Evolutionary conservation across 2,888 invertebrate species (phyloP).

Genomic region (Merodon equestris): DNA sequence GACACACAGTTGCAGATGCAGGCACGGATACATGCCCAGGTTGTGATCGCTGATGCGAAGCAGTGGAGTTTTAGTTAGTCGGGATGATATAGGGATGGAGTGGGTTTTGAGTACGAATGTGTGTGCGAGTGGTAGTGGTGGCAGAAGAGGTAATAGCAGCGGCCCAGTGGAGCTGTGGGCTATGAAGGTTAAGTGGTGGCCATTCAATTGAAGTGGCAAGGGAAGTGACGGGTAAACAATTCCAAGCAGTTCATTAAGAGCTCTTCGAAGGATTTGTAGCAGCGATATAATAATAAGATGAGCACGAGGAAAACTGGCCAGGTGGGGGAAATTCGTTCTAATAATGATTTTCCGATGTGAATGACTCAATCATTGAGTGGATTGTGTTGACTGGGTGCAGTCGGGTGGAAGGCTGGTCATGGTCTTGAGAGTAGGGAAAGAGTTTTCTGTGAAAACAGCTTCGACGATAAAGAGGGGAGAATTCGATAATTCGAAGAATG

Average conservation of each 20-base stretch:
- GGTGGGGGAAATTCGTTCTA: conserved; percentile 40
- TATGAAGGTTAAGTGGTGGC: conserved; percentile 63
- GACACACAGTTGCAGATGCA: conserved; percentile 16
- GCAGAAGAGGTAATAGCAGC: conserved; percentile 1
- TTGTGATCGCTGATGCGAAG: conserved; percentile 44
- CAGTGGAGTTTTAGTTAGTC: conserved; percentile 37
- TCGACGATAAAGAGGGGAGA: too few relatives aligned
- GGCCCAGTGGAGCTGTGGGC: conserved; percentile 29
- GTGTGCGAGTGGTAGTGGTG: conserved; percentile 4
- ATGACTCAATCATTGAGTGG: conserved; percentile 51
- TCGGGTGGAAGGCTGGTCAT: not conserved
- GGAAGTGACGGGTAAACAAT: conserved; percentile 65
- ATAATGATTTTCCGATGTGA: conserved; percentile 64
- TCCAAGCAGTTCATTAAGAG: conserved; percentile 55
- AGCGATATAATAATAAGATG: conserved; percentile 48
- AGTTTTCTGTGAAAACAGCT: too few relatives aligned
- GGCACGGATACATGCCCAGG: conserved; percentile 18
- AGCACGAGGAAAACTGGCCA: conserved; percentile 24
- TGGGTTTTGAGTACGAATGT: conserved; percentile 4
- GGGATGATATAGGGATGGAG: not conserved
- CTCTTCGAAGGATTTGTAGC: conserved; percentile 52
- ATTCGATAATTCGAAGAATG: too few relatives aligned
- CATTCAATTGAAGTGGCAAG: conserved; percentile 60
- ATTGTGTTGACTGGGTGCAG: conserved; percentile 7
- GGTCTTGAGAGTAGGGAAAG: too few relatives aligned